Evolutionary conservation across 2,797 vertebrate species (phyloP).

Genomic region (Platyrinchus mystaceus): DNA sequence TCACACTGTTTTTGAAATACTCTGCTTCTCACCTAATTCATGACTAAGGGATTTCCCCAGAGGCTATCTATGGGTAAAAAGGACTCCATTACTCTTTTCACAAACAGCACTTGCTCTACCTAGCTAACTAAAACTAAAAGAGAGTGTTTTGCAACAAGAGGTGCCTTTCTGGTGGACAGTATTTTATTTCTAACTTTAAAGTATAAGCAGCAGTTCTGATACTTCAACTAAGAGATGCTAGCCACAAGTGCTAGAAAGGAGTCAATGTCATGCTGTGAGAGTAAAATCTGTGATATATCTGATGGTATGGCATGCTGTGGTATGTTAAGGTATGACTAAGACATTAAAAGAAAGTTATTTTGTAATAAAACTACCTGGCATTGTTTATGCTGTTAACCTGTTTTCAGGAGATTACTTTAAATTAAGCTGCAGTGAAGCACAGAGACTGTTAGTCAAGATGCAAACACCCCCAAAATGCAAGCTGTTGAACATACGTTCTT

Average conservation of each 20-base stretch:
- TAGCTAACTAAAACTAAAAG: slow-evolving; percentile 13
- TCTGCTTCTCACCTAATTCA: slow-evolving; percentile 58
- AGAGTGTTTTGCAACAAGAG: not conserved
- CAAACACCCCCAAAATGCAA: not conserved
- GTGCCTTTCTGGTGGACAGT: not conserved
- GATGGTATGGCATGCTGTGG: not conserved
- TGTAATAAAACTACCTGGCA: not conserved
- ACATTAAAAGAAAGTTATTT: not conserved
- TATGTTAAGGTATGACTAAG: not conserved
- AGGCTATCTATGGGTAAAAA: slow-evolving; percentile 53
- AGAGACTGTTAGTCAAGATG: not conserved
- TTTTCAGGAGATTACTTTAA: not conserved
- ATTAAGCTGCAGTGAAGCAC: not conserved
- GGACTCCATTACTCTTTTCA: slow-evolving; percentile 40
- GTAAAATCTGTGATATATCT: not conserved
- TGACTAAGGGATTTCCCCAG: slow-evolving; percentile 69
- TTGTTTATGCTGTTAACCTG: not conserved
- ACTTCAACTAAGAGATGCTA: not conserved
- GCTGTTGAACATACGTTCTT: not conserved
- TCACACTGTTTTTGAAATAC: slow-evolving; percentile 61
- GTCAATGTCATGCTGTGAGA: not conserved
- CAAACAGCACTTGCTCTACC: slow-evolving; percentile 32
- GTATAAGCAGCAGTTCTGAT: not conserved
- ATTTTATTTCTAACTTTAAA: not conserved
- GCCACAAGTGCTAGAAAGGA: not conserved